phyloP scores from a whole-genome alignment of 2,797 vertebrate genomes.

The Labeo calbasu region DNA sequence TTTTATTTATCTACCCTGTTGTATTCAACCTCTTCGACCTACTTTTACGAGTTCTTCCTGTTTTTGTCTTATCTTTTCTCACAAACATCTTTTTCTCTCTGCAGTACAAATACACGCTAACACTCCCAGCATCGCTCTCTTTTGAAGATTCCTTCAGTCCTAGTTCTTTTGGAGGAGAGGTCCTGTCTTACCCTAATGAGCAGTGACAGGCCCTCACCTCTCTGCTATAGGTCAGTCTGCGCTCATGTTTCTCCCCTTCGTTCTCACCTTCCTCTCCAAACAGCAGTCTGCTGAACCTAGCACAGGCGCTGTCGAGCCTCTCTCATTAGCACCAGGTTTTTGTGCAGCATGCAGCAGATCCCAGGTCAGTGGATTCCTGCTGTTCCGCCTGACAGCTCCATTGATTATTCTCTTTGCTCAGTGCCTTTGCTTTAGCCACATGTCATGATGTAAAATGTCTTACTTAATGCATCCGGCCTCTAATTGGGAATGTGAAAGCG shows the following conservation, averaged over 20 bases:
- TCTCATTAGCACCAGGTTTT: slow-evolving; percentile 41
- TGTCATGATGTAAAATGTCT: slow-evolving; percentile 44
- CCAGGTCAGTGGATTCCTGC: slow-evolving; percentile 41
- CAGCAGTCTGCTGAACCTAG: slow-evolving; percentile 27
- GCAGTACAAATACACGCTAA: slow-evolving; percentile 10
- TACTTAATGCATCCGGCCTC: slow-evolving; percentile 17
- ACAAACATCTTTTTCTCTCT: not conserved
- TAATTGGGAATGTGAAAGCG: slow-evolving; percentile 29
- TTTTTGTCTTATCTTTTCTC: not conserved
- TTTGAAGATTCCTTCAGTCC: slow-evolving; percentile 26
- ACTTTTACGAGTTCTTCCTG: not conserved
- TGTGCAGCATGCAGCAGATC: slow-evolving; percentile 37
- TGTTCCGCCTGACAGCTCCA: slow-evolving; percentile 36
- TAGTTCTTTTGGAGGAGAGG: slow-evolving; percentile 20
- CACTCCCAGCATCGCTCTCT: slow-evolving; percentile 2
- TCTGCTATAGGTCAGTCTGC: slow-evolving; percentile 24
- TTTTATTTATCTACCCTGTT: not conserved
- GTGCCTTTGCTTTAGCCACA: slow-evolving; percentile 33
- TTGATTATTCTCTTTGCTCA: slow-evolving; percentile 47
- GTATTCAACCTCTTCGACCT: not conserved
- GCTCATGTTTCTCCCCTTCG: slow-evolving; percentile 23
- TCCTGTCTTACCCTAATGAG: slow-evolving; percentile 33
- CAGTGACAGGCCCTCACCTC: slow-evolving; percentile 36
- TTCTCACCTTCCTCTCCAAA: slow-evolving; percentile 33
- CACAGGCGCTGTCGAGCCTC: slow-evolving; percentile 24